A percentile compares a stretch with the other conserved stretches of the same genome.
These are phyloP conservation scores for Zosterops hypoxanthus DNA, from an alignment of 2,113 vertebrate species.

Conservation along the genomic window DNA sequence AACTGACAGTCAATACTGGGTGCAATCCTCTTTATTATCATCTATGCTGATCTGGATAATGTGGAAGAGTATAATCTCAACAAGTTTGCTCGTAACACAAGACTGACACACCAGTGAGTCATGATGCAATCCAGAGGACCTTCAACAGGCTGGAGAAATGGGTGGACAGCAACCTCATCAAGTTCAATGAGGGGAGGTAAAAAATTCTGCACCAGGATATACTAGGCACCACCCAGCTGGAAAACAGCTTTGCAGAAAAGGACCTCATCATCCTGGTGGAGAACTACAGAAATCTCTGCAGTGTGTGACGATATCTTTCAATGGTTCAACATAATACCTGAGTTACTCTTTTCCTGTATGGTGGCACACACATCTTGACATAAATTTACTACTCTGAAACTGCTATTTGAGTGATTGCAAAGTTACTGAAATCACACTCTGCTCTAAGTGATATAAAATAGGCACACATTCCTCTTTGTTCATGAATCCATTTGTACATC, in stretches of 20 bases:
- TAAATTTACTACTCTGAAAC: background rate
- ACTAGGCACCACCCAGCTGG: background rate
- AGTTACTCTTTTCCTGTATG: background rate
- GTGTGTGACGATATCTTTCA: background rate
- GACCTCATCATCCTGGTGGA: background rate
- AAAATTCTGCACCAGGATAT: background rate
- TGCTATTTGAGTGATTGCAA: background rate
- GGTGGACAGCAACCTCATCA: background rate
- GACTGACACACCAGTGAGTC: background rate
- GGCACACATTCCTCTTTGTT: background rate
- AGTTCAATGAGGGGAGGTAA: background rate
- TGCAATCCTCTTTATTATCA: background rate
- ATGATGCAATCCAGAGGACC: background rate
- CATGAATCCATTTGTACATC: background rate
- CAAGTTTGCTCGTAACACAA: rapidly evolving
- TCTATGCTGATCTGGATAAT: background rate
- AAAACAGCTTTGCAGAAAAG: background rate
- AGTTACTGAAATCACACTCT: background rate
- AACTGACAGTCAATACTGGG: too few relatives aligned
- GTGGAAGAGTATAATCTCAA: background rate
- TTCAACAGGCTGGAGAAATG: background rate
- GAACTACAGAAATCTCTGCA: background rate
- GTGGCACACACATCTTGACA: background rate
- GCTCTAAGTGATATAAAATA: background rate
- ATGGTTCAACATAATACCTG: background rate